Conservation (phyloP, 2,888 invertebrate species). For the Dermolepida albohirtum region DNA sequence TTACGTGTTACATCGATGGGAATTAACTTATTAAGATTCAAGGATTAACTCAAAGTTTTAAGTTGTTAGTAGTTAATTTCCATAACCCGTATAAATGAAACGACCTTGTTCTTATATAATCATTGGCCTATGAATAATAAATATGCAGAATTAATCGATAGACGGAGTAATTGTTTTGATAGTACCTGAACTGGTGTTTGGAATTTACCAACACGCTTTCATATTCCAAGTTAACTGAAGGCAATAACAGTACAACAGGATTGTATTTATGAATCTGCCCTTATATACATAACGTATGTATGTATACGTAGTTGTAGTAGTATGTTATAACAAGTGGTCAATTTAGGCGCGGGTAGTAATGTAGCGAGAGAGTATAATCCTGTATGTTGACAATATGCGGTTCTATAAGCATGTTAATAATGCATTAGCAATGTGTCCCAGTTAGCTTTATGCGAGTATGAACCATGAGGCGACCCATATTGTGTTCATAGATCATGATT, state of each 20-base stretch:
- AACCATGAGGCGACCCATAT: conserved; percentile 47
- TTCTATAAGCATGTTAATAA: conserved; percentile 50
- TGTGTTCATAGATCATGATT: conserved; percentile 49
- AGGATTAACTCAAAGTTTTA: too few species aligned
- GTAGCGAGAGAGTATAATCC: conserved; percentile 47
- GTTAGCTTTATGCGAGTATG: conserved; percentile 45
- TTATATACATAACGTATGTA: neutral
- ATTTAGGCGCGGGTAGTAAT: conserved; percentile 46
- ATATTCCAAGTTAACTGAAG: neutral
- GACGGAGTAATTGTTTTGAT: too few species aligned
- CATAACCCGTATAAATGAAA: too few species aligned
- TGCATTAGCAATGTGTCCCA: conserved; percentile 49
- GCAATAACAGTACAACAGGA: conserved; percentile 3
- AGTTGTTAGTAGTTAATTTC: too few species aligned
- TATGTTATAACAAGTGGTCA: conserved; percentile 43
- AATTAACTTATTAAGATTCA: too few species aligned
- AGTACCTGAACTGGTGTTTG: too few species aligned
- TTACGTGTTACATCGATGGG: too few species aligned
- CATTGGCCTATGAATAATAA: too few species aligned
- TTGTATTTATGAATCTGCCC: conserved; percentile 2
- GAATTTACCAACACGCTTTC: too few species aligned
- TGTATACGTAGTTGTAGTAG: conserved; percentile 13
- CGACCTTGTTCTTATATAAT: too few species aligned
- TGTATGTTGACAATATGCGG: conserved; percentile 49
- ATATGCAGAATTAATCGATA: too few species aligned